phyloP scores from a whole-genome alignment of 2,797 vertebrate species.

The Cynopterus sphinx region DNA sequence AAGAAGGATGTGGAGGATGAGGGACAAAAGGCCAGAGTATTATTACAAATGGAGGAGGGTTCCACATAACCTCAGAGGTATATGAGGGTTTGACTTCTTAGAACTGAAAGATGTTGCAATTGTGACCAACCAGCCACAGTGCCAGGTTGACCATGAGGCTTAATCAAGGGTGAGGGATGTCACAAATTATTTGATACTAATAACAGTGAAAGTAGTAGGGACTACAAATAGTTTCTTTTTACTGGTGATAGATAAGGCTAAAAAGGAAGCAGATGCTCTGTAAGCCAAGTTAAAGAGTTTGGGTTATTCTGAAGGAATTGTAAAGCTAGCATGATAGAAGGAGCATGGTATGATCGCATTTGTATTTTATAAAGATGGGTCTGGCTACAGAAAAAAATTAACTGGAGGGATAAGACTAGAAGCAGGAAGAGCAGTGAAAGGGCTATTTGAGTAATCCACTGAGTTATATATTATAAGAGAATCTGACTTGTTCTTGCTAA shows the following conservation, averaged over 20 bases:
- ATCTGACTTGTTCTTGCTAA: background rate
- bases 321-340: background rate
- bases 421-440: background rate
- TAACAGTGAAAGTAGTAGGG: background rate
- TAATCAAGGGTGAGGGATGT: background rate
- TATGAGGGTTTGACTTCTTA: background rate
- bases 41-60: background rate
- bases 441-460: background rate
- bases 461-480: background rate
- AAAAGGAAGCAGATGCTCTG: background rate
- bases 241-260: background rate
- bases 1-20: background rate
- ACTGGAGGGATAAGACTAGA: background rate
- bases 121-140: background rate
- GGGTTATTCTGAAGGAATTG: constrained; percentile 8
- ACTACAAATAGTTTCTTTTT: background rate
- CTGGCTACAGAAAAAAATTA: background rate
- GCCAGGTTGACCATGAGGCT: background rate
- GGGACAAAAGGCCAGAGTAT: background rate
- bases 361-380: background rate
- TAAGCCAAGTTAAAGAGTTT: background rate
- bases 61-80: background rate
- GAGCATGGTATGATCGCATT: background rate
- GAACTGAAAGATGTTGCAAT: background rate
- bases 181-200: background rate